Evolutionary conservation across 2,797 vertebrate species (phyloP).

Genomic region (Micrastur ruficollis): DNA sequence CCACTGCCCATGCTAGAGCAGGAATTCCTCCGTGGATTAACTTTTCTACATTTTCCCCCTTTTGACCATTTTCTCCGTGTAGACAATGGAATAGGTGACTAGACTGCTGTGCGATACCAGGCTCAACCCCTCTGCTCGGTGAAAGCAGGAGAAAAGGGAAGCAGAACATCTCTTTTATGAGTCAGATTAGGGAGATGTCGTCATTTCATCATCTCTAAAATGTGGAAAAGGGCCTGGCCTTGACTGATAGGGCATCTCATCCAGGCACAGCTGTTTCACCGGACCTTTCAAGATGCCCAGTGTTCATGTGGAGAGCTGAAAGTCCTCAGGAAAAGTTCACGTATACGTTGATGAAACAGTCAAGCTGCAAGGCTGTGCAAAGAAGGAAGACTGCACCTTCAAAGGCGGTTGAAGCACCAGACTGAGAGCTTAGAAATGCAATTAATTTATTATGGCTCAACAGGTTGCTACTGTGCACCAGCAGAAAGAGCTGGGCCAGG

Average conservation of each 20-base stretch:
- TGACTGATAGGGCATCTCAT: neutral
- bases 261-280: neutral
- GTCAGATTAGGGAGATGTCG: neutral
- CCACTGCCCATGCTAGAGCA: neutral
- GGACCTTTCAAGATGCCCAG: neutral
- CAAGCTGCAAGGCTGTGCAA: neutral
- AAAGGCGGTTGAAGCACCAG: neutral
- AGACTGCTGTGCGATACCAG: neutral
- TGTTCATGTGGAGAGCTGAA: neutral
- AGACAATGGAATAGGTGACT: neutral
- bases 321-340: neutral
- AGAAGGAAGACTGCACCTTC: neutral
- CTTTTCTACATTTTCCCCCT: neutral
- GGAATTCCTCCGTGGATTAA: neutral
- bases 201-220: neutral
- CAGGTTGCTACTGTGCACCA: neutral
- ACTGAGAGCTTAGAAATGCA: neutral
- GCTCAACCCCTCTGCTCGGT: neutral
- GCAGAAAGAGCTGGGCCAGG: neutral
- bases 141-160: neutral
- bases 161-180: neutral
- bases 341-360: neutral
- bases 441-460: neutral
- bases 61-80: neutral
- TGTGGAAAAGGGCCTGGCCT: neutral